phyloP scores from a whole-genome alignment of 2,888 invertebrate genomes.

The Torymus aiolomorphi region DNA sequence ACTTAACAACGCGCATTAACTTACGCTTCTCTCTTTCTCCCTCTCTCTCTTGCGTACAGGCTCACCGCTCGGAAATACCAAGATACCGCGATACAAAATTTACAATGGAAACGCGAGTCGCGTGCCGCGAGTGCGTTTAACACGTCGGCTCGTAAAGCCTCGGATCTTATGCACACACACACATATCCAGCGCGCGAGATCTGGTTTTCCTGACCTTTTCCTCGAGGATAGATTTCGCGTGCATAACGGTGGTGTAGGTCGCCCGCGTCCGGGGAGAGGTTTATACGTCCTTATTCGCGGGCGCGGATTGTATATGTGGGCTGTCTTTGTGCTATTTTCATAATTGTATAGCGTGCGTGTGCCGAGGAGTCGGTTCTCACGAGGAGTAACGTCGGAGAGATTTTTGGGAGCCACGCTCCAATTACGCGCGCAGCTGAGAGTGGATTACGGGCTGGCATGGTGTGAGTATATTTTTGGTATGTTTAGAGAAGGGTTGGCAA shows the following conservation, averaged over 20 bases:
- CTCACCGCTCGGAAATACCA: too few species aligned
- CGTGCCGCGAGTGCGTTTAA: slow-evolving; percentile 40
- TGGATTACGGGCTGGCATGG: too few species aligned
- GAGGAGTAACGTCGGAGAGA: too few species aligned
- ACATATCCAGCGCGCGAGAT: slow-evolving; percentile 11
- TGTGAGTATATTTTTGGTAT: too few species aligned
- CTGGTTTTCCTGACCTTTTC: slow-evolving; percentile 41
- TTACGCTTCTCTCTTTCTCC: not conserved
- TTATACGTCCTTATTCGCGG: slow-evolving; percentile 29
- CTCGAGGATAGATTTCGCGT: slow-evolving; percentile 42
- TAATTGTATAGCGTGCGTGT: slow-evolving; percentile 1
- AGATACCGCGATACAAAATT: slow-evolving; percentile 40
- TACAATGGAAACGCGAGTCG: slow-evolving; percentile 38
- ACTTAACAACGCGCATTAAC: slow-evolving; percentile 25
- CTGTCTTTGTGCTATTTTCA: not conserved
- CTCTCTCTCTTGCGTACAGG: too few species aligned
- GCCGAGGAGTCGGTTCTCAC: too few species aligned
- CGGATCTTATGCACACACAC: slow-evolving; percentile 23
- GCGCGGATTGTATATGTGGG: too few species aligned
- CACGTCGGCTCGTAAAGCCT: slow-evolving; percentile 34
- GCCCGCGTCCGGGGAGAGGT: not conserved
- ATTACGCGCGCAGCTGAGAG: too few species aligned
- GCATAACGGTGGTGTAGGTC: not conserved
- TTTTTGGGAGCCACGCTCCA: too few species aligned
- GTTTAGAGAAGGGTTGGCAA: too few species aligned